These are phyloP conservation scores for Sandelia bainsii DNA, from an alignment of 2,797 vertebrate species.

Conservation along the genomic window DNA sequence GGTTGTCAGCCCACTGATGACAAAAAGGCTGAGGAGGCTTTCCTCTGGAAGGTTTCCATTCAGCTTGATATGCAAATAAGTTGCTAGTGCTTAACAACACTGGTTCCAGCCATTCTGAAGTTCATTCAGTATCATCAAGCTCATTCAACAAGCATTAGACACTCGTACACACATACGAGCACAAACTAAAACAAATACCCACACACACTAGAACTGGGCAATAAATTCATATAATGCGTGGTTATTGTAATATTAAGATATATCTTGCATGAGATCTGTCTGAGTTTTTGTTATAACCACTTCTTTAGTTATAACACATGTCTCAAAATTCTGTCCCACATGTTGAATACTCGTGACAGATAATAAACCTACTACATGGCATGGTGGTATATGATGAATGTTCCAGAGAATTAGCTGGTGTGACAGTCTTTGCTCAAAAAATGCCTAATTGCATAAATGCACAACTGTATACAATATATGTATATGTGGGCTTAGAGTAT, in stretches of 20 bases:
- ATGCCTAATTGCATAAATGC: constrained; percentile 4
- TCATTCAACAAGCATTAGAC: constrained; percentile 3
- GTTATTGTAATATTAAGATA: neutral
- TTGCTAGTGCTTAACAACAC: constrained; percentile 20
- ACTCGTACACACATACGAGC: neutral
- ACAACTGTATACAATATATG: neutral
- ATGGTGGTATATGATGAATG: neutral
- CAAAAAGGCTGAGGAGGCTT: constrained; percentile 49
- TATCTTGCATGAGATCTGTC: neutral
- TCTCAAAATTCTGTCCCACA: neutral
- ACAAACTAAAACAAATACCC: constrained; percentile 5
- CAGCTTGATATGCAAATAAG: constrained; percentile 57
- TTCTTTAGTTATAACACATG: neutral
- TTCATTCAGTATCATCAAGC: constrained; percentile 14
- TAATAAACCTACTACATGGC: neutral
- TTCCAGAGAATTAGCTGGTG: neutral
- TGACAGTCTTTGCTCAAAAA: neutral
- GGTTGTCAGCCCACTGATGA: constrained; percentile 55
- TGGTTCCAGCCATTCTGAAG: neutral
- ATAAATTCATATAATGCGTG: constrained; percentile 1
- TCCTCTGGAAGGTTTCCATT: constrained; percentile 55
- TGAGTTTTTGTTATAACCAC: neutral
- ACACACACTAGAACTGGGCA: neutral
- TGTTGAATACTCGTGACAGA: neutral
- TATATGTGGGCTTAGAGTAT: neutral